Conservation (phyloP, 2,888 invertebrate genomes). For the Sinelater perroti region DNA sequence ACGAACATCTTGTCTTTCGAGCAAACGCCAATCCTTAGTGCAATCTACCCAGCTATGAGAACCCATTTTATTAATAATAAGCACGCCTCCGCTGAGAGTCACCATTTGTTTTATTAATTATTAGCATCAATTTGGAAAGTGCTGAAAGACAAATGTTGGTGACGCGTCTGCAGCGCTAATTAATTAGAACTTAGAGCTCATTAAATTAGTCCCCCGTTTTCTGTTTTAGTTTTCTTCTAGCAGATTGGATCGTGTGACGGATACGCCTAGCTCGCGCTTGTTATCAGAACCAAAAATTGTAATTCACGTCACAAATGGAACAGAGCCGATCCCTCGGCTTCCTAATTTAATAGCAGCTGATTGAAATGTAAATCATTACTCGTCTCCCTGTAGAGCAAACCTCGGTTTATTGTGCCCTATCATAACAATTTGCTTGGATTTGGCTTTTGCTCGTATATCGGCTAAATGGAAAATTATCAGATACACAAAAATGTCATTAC, state of each 20-base stretch:
- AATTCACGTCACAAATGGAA: conserved; percentile 27
- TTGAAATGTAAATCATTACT: conserved; percentile 31
- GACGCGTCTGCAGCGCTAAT: conserved; percentile 42
- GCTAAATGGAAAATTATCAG: conserved; percentile 21
- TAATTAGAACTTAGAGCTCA: conserved; percentile 43
- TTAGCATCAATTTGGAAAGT: conserved; percentile 42
- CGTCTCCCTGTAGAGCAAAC: conserved; percentile 15
- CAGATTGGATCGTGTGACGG: not conserved
- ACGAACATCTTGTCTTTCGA: conserved; percentile 27
- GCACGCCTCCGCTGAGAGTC: conserved; percentile 38
- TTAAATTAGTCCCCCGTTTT: conserved; percentile 34
- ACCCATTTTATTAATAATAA: conserved; percentile 36
- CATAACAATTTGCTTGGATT: conserved; percentile 23
- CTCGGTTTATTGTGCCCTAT: conserved; percentile 26
- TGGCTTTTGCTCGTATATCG: not conserved
- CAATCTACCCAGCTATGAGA: conserved; percentile 32
- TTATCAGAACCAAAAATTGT: conserved; percentile 23
- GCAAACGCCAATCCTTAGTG: conserved; percentile 29
- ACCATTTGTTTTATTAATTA: conserved; percentile 45
- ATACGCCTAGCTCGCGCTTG: not conserved
- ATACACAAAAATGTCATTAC: not conserved
- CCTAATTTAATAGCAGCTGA: conserved; percentile 26
- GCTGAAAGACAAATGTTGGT: conserved; percentile 44
- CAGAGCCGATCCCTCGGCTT: conserved; percentile 15
- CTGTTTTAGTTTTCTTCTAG: conserved; percentile 4